Percentiles rank a stretch among this genome's conserved stretches.
Conservation (phyloP, 2,888 invertebrate species). For the Argyresthia goedartella region DNA sequence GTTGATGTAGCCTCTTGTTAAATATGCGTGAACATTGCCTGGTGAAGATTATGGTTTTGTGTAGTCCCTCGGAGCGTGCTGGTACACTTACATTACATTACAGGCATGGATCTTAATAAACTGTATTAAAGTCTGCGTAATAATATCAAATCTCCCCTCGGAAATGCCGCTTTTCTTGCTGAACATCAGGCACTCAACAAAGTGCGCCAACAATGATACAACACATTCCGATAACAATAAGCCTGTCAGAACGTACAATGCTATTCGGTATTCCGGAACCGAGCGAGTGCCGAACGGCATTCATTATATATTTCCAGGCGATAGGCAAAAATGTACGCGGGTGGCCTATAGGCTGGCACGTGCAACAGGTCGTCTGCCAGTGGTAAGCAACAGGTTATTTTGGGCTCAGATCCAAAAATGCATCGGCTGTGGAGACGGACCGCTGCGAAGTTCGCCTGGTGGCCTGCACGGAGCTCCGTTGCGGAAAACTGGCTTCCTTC, state of each 20-base stretch:
- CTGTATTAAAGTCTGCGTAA: too few relatives aligned
- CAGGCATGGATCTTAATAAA: too few relatives aligned
- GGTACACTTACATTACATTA: too few relatives aligned
- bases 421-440: constrained; percentile 42
- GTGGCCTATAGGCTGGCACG: constrained; percentile 23
- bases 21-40: too few relatives aligned
- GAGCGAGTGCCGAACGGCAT: constrained; percentile 32
- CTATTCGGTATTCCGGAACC: background rate
- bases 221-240: constrained; percentile 5
- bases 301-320: constrained; percentile 59
- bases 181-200: too few relatives aligned
- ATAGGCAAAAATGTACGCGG: constrained; percentile 49
- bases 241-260: background rate
- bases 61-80: too few relatives aligned
- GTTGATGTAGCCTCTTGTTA: too few relatives aligned
- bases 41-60: too few relatives aligned
- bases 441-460: constrained; percentile 24
- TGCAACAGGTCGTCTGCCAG: constrained; percentile 57
- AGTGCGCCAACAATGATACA: too few relatives aligned
- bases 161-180: too few relatives aligned
- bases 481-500: constrained; percentile 39
- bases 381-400: constrained; percentile 58
- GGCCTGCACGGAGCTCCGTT: constrained; percentile 16
- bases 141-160: too few relatives aligned
- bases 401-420: constrained; percentile 69